Evolutionary conservation across 2,888 invertebrate species (phyloP).

Genomic region (Boloria selene): DNA sequence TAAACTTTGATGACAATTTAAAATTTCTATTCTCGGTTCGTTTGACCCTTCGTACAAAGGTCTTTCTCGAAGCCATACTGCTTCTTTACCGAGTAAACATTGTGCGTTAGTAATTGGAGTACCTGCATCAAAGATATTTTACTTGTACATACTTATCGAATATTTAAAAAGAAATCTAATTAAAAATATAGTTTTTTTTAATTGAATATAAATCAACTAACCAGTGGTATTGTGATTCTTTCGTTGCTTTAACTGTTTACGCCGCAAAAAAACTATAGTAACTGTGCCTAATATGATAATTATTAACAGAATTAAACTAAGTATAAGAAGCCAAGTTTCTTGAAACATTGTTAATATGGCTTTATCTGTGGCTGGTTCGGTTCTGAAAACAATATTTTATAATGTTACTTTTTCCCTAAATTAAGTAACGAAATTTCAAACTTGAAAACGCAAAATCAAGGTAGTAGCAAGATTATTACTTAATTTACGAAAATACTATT

Average conservation of each 20-base stretch:
- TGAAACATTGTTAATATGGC: constrained; percentile 75
- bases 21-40: constrained; percentile 74
- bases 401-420: background rate
- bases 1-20: constrained; percentile 73
- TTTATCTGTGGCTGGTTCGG: constrained; percentile 76
- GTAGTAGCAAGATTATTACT: too few relatives aligned
- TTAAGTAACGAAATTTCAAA: background rate
- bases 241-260: constrained; percentile 68
- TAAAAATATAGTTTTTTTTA: background rate
- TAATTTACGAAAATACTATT: too few relatives aligned
- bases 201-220: constrained; percentile 44
- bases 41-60: constrained; percentile 72
- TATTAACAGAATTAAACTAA: constrained; percentile 69
- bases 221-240: constrained; percentile 70
- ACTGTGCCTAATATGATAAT: constrained; percentile 67
- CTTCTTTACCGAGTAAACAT: constrained; percentile 75
- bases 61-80: constrained; percentile 74
- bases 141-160: background rate
- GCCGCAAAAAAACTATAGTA: constrained; percentile 66
- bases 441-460: background rate
- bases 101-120: constrained; percentile 72
- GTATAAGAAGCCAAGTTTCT: constrained; percentile 75
- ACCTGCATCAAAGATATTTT: constrained; percentile 44
- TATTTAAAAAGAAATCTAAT: background rate
- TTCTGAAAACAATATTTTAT: constrained; percentile 61